A percentile compares a stretch with the other conserved stretches of the same genome.
Conservation (phyloP, 2,797 vertebrate genomes). For the Notamacropus eugenii region DNA sequence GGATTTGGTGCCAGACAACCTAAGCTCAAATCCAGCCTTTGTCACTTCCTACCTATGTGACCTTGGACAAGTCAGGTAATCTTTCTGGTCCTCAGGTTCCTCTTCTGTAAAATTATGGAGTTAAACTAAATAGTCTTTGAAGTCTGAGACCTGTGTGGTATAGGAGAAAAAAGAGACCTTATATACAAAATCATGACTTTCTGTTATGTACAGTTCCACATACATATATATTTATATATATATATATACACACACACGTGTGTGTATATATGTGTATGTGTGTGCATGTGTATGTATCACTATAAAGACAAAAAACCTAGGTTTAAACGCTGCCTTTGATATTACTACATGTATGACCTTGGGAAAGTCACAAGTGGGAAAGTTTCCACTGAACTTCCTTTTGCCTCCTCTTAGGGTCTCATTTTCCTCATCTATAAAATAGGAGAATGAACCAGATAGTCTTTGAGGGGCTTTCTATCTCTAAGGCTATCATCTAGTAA, state of each 20-base stretch:
- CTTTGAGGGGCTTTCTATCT: neutral
- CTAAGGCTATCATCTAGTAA: neutral
- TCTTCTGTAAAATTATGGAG: neutral
- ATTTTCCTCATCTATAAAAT: neutral
- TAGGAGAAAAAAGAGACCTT: neutral
- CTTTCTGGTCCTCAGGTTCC: neutral
- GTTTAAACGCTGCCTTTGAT: neutral
- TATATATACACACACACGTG: too few relatives aligned
- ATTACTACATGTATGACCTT: rapidly evolving
- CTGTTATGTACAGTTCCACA: too few relatives aligned
- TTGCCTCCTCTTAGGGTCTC: neutral
- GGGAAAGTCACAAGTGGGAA: too few relatives aligned
- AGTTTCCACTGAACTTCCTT: neutral
- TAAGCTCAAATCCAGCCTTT: neutral
- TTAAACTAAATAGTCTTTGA: neutral
- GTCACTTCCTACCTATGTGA: neutral
- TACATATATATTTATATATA: too few relatives aligned
- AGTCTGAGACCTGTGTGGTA: neutral
- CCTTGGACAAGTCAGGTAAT: neutral
- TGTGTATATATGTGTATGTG: too few relatives aligned
- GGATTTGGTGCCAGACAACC: neutral
- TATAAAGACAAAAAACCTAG: neutral
- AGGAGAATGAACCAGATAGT: neutral
- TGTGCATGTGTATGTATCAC: too few relatives aligned
- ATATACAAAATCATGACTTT: too few relatives aligned